Evolutionary conservation across 2,113 vertebrate genomes (phyloP), one percentile per base, ranked within the genome.

Genomic region (Thamnaconus septentrionalis): DNA sequence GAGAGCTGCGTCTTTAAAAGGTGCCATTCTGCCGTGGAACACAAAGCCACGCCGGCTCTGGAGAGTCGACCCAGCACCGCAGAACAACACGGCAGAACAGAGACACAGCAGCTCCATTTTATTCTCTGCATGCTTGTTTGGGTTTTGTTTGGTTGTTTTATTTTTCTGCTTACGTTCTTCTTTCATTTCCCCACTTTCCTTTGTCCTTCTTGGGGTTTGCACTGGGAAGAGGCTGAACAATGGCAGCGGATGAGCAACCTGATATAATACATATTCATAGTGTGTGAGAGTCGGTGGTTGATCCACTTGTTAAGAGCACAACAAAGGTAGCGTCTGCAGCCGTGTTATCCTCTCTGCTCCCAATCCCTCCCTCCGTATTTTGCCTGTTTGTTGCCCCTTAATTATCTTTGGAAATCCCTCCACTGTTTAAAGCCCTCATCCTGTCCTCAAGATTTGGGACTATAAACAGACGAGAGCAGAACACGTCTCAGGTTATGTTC

Each of bases 221-320:
- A 8, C 69, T 82, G 83, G 76, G 57, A 55, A 8, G 46, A 41
- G 55, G 18, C 18, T 31, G 70, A 73, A 87, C 85, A 87, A 87
- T 81, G 68, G 78, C 59, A 5, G 8, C 3, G 66, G 64, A 76
- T 79, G 73, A 81, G 87, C 76, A 71, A 81, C 74, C 72, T 64
- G 68, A 66, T 66, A 78, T 79, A 73, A 86, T 89, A 65, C 86
- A 89, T 86, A 88, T 87, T 88, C 83, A 90, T 87, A 55, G 69
- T 11, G n/a, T 49, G 53, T n/a, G 80, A 86, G 74, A 73, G 60
- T 75, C 78, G 70, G 73, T 53, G 64, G 72, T 64, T 71, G 76
- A 87, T 80, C 82, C 82, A 85, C 78, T 86, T 82, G 83, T 87
- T 83, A 67, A 48, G 69, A 69, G 67, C 71, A 64, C 81, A 80